phyloP scores from a whole-genome alignment of 2,888 invertebrate genomes.

The Ommatoiulus sabulosus region DNA sequence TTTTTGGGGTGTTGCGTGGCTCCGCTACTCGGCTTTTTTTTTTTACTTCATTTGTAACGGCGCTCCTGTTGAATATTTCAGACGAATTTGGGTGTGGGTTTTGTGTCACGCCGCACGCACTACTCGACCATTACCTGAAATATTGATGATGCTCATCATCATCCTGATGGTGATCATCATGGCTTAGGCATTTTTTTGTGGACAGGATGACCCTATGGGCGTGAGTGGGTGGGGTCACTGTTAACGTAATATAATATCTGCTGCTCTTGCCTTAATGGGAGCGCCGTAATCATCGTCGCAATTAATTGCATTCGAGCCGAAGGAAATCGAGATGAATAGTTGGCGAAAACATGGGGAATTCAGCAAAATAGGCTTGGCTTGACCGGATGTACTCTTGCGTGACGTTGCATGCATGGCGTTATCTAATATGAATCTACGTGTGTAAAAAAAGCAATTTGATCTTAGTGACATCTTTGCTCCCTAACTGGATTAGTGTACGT shows the following conservation, averaged over 20 bases:
- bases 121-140: not conserved
- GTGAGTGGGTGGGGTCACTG: not conserved
- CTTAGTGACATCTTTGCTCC: too few relatives aligned
- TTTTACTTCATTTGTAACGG: not conserved
- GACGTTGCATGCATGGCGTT: too few relatives aligned
- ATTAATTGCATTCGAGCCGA: not conserved
- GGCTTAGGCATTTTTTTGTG: too few relatives aligned
- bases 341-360: too few relatives aligned
- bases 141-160: not conserved
- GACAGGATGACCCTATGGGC: too few relatives aligned
- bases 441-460: too few relatives aligned
- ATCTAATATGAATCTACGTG: too few relatives aligned
- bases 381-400: not conserved
- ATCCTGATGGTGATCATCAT: not conserved
- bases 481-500: too few relatives aligned
- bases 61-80: conserved; percentile 32
- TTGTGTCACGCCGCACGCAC: not conserved
- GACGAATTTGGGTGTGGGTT: not conserved
- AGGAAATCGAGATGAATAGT: too few relatives aligned
- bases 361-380: not conserved
- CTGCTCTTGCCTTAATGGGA: not conserved
- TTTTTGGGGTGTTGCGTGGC: not conserved
- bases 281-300: not conserved
- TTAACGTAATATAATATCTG: not conserved
- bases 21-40: not conserved